Conservation (phyloP, 2,113 vertebrate genomes). For the Chaenogobius annularis region DNA sequence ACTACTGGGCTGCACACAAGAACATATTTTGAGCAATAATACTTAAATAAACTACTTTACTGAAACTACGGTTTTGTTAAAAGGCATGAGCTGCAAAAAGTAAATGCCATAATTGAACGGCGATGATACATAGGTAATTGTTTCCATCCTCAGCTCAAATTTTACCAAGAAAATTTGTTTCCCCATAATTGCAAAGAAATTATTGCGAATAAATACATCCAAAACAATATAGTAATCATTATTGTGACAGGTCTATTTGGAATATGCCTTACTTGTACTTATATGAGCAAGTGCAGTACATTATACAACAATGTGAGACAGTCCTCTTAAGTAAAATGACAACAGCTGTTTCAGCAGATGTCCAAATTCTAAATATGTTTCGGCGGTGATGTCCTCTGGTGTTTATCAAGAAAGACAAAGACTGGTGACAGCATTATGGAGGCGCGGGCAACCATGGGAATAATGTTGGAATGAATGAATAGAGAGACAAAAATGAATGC, state of each 20-base stretch:
- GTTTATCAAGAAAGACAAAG: constrained; percentile 12
- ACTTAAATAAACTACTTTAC: too few species aligned
- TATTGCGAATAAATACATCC: too few species aligned
- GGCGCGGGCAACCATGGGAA: background rate
- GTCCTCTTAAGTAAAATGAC: constrained; percentile 15
- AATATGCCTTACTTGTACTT: background rate
- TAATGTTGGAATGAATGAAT: constrained; percentile 7
- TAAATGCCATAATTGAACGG: too few species aligned
- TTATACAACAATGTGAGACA: constrained; percentile 7
- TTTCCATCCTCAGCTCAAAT: too few species aligned
- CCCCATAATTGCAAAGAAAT: too few species aligned
- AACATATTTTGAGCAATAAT: too few species aligned
- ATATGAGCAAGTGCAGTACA: constrained; percentile 1
- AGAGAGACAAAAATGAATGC: background rate
- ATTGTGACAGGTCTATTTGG: constrained; percentile 9
- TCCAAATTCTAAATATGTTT: constrained; percentile 15
- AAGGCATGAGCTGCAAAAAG: too few species aligned
- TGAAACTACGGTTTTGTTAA: too few species aligned
- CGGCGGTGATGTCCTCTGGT: constrained; percentile 10
- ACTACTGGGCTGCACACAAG: too few species aligned
- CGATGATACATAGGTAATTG: too few species aligned
- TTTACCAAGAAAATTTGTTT: too few species aligned
- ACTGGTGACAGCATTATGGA: constrained; percentile 12
- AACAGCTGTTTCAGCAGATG: constrained; percentile 16
- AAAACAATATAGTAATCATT: constrained; percentile 9